Evolutionary conservation across 2,797 vertebrate species (phyloP), one percentile per base, ranked within the genome.

Genomic region (Anas bernieri): DNA sequence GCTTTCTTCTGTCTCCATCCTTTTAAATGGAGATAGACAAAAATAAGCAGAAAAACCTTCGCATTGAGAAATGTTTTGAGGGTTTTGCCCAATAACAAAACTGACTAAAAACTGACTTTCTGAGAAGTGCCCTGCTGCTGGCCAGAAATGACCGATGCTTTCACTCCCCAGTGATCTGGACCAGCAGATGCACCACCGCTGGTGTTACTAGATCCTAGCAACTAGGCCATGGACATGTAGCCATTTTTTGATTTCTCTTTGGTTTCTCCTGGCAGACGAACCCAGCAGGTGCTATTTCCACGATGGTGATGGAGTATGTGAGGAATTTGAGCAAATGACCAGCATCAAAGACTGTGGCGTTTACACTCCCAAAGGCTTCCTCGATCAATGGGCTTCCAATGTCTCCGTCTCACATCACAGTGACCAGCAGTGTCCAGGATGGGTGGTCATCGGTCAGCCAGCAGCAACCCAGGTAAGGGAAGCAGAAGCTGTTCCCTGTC

Each of bases 271-370:
- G 85, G 41, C 98, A 99, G 99, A 98, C 91, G 98, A 99, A 83
- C 99, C 99, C 55, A 99, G 99, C 97, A 98, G 98, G 94, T 99
- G 99, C 94, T 99, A 99, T 96, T 99, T 99, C 97, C 99, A 99
- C 0, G 99, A 99, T 1, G 99, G 99, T 0, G 99, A 99, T 12
- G 99, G 99, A 8, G 98, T 99, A 55, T 99, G 99, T 58, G 99
- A 99, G 95, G 99, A 99, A 93, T 99, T 99, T 93, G 99, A 99
- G 96, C 98, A 98, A 72, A 99, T 99, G 98, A 99, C 98, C 9
- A 99, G 99, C 58, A 99, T 99, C 89, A 98, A 98, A 89, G 99
- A 99, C 97, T 99, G 99, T 46, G 99, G 99, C 1, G 98, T 99
- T 78, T 99, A 99, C 97, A 99, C 99, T 3, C 99, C 99, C 52